Base-by-base conservation (phyloP, 2,888 invertebrate genomes). In the Euclidia mi region DNA sequence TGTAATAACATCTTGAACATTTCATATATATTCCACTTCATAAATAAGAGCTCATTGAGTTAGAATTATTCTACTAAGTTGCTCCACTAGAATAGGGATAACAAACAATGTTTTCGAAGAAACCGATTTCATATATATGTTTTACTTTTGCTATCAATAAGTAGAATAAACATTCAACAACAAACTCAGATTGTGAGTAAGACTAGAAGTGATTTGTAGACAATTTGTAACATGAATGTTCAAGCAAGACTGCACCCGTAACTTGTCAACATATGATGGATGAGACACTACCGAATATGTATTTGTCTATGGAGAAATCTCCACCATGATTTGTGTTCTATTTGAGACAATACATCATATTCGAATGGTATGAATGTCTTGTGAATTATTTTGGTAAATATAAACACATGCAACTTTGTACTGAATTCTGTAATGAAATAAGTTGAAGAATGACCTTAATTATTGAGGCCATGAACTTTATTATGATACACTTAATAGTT, bases 231-330 rank as follows among this genome's bases (percentile, higher is more conserved):
- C 65, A 49, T 29, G 29, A 51, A 50, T 56, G 34, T 46, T 56
- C 56, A 55, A 71, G 56, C 58, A 45, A 40, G 56, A 69, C 35
- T 50, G 45, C 52, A 56, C 51, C 56, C 55, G 49, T 68, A 56
- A 42, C 42, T 59, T 69, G 71, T 71, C 71, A 71, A 62, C 35
- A 44, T 29, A 62, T 71, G 73, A 71, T 72, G 44, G 71, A 71
- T 71, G 71, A 72, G 62, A 59, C 52, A 57, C 55, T 52, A 45
- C 57, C 28, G 41, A 55, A 52, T 41, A 43, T 51, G 50, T 57
- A 68, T 72, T 68, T 65, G 69, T 61, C 51, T 32, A 55, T 57
- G 52, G 65, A 68, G 70, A 61, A 72, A 65, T 56, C 43, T 65
- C 44, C 44, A n/a, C 45, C 32, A 40, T 55, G 69, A 69, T 59